Conservation (phyloP, 1,140 invertebrate genomes). For the Aphis gossypii region DNA sequence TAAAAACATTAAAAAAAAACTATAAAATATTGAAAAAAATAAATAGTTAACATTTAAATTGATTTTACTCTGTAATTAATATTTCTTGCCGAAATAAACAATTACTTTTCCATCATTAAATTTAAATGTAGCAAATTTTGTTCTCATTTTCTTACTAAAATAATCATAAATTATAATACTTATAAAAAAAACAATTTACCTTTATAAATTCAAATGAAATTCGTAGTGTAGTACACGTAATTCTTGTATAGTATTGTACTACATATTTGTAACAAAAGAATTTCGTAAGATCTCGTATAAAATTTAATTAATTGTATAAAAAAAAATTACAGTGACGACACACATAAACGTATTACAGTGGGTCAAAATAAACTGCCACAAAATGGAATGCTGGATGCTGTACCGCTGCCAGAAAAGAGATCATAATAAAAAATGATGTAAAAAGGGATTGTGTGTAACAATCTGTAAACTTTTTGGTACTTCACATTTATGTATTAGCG, state of each 20-base stretch:
- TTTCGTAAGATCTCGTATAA: neutral
- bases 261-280: neutral
- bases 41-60: too few relatives aligned
- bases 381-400: conserved; percentile 41
- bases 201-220: neutral
- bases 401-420: conserved; percentile 20
- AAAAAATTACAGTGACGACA: conserved; percentile 4
- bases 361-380: neutral
- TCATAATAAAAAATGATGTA: conserved; percentile 19
- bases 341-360: conserved; percentile 17
- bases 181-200: neutral
- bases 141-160: neutral
- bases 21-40: neutral
- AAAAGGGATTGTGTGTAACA: conserved; percentile 3
- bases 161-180: neutral
- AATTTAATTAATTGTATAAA: neutral
- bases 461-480: conserved; percentile 16
- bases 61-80: too few relatives aligned
- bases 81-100: too few relatives aligned
- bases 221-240: neutral
- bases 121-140: neutral
- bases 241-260: neutral
- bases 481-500: conserved; percentile 22
- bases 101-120: too few relatives aligned
- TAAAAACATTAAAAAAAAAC: neutral